A percentile compares a stretch with the other conserved stretches of the same genome.
These are phyloP conservation scores for Poecile atricapillus DNA, from an alignment of 2,113 vertebrate species.

Conservation along the genomic window DNA sequence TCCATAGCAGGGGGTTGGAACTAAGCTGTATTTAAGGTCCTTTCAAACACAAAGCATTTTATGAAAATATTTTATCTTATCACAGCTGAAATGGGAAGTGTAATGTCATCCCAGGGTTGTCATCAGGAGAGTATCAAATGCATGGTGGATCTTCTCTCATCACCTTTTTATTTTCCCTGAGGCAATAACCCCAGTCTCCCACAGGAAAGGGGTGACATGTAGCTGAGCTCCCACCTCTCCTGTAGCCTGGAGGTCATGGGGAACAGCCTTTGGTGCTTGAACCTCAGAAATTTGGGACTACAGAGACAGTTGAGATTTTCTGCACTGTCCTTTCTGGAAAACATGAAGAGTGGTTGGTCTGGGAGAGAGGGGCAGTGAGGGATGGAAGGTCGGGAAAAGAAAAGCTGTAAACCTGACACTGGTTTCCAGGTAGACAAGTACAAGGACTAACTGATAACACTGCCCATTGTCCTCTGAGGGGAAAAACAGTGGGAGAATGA, in stretches of 20 bases:
- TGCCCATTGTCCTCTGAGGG: not conserved
- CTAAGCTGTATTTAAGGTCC: not conserved
- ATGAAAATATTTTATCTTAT: not conserved
- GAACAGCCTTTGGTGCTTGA: not conserved
- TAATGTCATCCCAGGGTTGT: not conserved
- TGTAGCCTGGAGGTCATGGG: not conserved
- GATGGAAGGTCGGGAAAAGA: not conserved
- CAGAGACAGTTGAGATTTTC: not conserved
- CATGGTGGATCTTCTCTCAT: not conserved
- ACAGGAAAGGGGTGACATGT: not conserved
- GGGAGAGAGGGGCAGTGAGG: not conserved
- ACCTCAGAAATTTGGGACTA: not conserved
- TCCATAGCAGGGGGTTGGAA: not conserved
- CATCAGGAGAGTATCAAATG: not conserved
- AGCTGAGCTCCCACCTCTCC: not conserved
- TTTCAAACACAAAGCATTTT: not conserved
- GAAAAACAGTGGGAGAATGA: not conserved
- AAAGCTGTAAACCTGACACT: not conserved
- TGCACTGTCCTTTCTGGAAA: not conserved
- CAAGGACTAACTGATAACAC: not conserved
- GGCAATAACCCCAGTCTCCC: not conserved
- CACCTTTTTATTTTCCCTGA: not conserved
- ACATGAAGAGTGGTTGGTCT: not conserved
- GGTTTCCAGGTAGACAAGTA: not conserved
- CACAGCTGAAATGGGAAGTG: not conserved